Evolutionary conservation across 2,888 invertebrate species (phyloP).

Genomic region (Acleris emargana): DNA sequence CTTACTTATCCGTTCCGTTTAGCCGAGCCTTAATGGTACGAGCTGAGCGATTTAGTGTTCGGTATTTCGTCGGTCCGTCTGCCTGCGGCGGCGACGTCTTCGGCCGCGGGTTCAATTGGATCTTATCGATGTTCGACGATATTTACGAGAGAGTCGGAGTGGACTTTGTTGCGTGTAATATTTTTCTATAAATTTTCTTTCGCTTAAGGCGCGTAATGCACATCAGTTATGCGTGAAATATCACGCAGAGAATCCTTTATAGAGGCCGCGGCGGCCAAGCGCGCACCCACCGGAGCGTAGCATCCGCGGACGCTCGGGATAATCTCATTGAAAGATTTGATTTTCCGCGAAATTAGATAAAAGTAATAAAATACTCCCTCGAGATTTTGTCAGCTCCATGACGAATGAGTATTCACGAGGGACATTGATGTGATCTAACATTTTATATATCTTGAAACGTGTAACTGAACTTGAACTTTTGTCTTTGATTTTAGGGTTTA

Average conservation of each 20-base stretch:
- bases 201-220: conserved; percentile 6
- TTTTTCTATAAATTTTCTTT: neutral
- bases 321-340: conserved; percentile 81
- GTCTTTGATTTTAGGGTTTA: too few relatives aligned
- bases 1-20: conserved; percentile 43
- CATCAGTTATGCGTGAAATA: conserved; percentile 30
- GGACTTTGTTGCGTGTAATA: neutral
- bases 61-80: conserved; percentile 29
- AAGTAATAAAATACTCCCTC: conserved; percentile 78
- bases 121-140: conserved; percentile 3
- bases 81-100: conserved; percentile 13
- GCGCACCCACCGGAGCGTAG: conserved; percentile 52
- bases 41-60: conserved; percentile 43
- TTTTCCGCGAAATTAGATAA: conserved; percentile 82
- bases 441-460: neutral
- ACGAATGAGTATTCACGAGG: conserved; percentile 51
- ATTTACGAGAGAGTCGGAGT: neutral
- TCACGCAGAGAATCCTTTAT: conserved; percentile 38
- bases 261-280: conserved; percentile 49
- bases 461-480: too few relatives aligned
- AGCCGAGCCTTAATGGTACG: conserved; percentile 42
- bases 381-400: conserved; percentile 37
- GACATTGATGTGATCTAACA: conserved; percentile 43
- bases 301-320: conserved; percentile 63
- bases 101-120: conserved; percentile 8